Evolutionary conservation across 1,140 invertebrate species (phyloP).

Genomic region (Sitobion miscanthi): DNA sequence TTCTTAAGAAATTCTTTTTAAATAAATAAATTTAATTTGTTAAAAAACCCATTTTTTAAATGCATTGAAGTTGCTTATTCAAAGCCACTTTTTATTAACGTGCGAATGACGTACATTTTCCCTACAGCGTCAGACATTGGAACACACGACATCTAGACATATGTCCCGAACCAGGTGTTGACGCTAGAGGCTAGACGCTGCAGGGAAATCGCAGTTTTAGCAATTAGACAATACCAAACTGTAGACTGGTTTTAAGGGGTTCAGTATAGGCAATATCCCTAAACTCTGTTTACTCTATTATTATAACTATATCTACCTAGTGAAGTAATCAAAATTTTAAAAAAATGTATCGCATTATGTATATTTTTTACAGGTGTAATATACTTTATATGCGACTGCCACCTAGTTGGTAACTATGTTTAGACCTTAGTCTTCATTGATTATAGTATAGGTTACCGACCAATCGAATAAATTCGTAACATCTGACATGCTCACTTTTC

Average conservation of each 20-base stretch:
- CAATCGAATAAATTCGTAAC: background rate
- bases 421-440: background rate
- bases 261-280: background rate
- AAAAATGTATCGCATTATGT: background rate
- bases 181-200: too few relatives aligned
- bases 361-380: too few relatives aligned
- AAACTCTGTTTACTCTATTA: background rate
- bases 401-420: background rate
- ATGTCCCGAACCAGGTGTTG: too few relatives aligned
- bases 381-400: too few relatives aligned
- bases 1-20: background rate
- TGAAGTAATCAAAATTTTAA: background rate
- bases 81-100: background rate
- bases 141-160: background rate
- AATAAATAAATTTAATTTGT: background rate
- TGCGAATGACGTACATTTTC: background rate
- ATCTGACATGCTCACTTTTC: background rate
- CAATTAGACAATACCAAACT: background rate
- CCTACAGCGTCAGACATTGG: background rate
- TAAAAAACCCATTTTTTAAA: background rate
- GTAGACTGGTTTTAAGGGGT: background rate
- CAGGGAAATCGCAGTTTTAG: too few relatives aligned
- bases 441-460: too few relatives aligned
- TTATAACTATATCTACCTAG: too few relatives aligned
- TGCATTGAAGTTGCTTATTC: background rate